Base-by-base conservation (phyloP, 2,888 invertebrate species). In the Sesia bembeciformis region DNA sequence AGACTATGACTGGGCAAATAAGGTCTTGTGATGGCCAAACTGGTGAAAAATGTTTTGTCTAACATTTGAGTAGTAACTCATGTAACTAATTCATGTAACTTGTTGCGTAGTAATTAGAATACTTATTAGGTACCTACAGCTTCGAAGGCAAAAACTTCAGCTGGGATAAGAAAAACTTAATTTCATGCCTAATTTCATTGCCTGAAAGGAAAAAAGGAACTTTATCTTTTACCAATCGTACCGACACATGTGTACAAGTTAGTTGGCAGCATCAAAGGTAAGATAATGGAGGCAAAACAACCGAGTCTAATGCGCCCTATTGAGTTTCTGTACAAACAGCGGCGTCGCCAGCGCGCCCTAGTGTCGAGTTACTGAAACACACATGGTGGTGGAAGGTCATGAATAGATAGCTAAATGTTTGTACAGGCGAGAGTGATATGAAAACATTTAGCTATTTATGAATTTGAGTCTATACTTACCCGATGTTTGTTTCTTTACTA, bases 281-380 rank as follows among this genome's bases (percentile, higher is more conserved):
- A 80, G 83, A 84, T 87, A 88, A 87, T 87, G 86, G 86, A 86
- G 78, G 78, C 82, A 85, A 85, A 86, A 85, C 84, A 84, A 81
- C 78, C 71, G 69, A 72, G 78, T 23, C 84, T 88, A 88, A 88
- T 87, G 88, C 71, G 76, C 76, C 77, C 73, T 84, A 84, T 88
- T 78, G 66, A 70, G 78, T 88, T 86, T 72, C 87, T 72, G 78
- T 65, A 70, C 80, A 83, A 88, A 88, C 84, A 85, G 64, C 56
- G 58, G 58, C 61, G 62, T 61, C 62, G 63, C 60, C 62, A 61
- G 58, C 66, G 68, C 62, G 67, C 71, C 69, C 79, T 74, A 76
- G 85, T 81, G 78, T 87, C 77, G 63, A 60, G 67, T 87, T 86
- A 81, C 86, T 62, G 67, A 64, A 70, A 70, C 67, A 68, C 23